Evolutionary conservation across 2,888 invertebrate species (phyloP).

Genomic region (Pemphredon lugubris): DNA sequence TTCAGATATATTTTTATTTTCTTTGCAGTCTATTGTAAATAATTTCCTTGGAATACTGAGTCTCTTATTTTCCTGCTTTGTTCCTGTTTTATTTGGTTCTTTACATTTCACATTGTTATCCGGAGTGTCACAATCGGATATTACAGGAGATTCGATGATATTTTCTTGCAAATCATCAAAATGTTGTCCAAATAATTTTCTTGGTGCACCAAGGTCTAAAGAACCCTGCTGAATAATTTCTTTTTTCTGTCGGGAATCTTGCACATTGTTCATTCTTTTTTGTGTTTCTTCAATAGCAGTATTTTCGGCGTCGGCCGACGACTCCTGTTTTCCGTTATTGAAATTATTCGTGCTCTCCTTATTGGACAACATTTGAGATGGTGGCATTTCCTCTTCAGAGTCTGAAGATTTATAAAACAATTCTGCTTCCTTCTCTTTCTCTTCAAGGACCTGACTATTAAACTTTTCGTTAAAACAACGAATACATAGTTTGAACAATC

Average conservation of each 20-base stretch:
- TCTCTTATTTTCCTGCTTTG: too few relatives aligned
- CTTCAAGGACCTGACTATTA: conserved; percentile 86
- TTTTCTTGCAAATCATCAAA: conserved; percentile 2
- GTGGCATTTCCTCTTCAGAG: conserved; percentile 78
- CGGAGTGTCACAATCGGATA: too few relatives aligned
- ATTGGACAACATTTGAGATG: not conserved
- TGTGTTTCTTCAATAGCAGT: too few relatives aligned
- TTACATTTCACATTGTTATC: too few relatives aligned
- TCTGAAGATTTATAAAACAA: conserved; percentile 89
- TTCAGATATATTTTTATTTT: not conserved
- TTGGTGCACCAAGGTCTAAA: conserved; percentile 56
- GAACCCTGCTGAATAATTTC: conserved; percentile 56
- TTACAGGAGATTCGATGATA: not conserved
- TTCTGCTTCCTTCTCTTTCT: conserved; percentile 88
- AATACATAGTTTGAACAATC: conserved; percentile 12
- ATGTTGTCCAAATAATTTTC: conserved; percentile 42
- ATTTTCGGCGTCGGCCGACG: conserved; percentile 3
- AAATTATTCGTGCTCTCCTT: not conserved
- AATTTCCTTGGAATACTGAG: too few relatives aligned
- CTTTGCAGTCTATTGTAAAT: too few relatives aligned
- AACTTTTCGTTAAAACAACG: conserved; percentile 31
- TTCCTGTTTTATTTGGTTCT: too few relatives aligned
- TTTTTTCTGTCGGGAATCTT: conserved; percentile 57
- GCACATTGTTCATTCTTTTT: conserved; percentile 36
- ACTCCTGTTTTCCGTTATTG: conserved; percentile 34